Evolutionary conservation across 2,113 vertebrate genomes (phyloP).

Genomic region (Forbesichthys agassizii): DNA sequence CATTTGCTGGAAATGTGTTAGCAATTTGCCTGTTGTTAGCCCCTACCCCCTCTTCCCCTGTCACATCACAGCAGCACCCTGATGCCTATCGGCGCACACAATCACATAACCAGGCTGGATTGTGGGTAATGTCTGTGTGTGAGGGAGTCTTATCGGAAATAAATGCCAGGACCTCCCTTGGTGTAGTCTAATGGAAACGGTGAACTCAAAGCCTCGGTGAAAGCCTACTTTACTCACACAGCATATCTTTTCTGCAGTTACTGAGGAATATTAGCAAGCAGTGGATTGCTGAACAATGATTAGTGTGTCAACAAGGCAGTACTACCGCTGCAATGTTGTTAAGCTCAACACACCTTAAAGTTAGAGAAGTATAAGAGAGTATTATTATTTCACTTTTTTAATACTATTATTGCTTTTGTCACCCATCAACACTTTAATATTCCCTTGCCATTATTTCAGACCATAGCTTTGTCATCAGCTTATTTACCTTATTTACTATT

Average conservation of each 20-base stretch:
- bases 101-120: slow-evolving; percentile 43
- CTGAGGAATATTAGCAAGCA: slow-evolving; percentile 29
- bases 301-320: slow-evolving; percentile 33
- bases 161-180: slow-evolving; percentile 26
- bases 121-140: slow-evolving; percentile 35
- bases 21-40: slow-evolving; percentile 50
- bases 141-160: slow-evolving; percentile 26
- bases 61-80: slow-evolving; percentile 27
- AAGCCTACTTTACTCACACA: not conserved
- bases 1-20: slow-evolving; percentile 62
- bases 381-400: not conserved
- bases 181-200: slow-evolving; percentile 3
- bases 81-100: slow-evolving; percentile 48
- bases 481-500: not conserved
- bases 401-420: not conserved
- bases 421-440: not conserved
- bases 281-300: slow-evolving; percentile 19
- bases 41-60: slow-evolving; percentile 5
- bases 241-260: slow-evolving; percentile 13
- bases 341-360: too few relatives aligned
- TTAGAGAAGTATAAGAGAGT: too few relatives aligned
- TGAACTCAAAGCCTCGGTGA: slow-evolving; percentile 28
- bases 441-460: not conserved
- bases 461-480: too few relatives aligned
- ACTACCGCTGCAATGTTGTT: slow-evolving; percentile 14